These are phyloP conservation scores for Agelas oroides DNA, from an alignment of 37 sponge, comb jelly and placozoan species.

Conservation along the genomic window DNA sequence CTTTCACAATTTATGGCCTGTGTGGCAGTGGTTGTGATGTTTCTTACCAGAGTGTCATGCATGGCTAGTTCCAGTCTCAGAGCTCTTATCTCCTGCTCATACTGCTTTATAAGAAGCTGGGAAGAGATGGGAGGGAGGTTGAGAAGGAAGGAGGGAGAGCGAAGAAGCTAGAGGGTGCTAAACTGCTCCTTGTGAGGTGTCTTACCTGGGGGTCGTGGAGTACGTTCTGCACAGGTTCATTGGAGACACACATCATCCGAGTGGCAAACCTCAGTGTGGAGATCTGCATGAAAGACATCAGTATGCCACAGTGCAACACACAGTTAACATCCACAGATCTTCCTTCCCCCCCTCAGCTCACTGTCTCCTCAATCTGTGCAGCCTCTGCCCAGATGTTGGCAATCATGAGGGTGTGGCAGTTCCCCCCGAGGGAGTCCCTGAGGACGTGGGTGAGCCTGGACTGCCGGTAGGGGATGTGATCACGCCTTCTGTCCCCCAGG, in stretches of 20 bases:
- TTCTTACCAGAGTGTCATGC: slow-evolving; percentile 90
- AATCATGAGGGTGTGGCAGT: slow-evolving; percentile 90
- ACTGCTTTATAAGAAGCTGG: slow-evolving; percentile 82
- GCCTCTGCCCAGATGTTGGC: slow-evolving; percentile 97
- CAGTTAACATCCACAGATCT: background rate
- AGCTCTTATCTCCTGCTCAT: slow-evolving; percentile 89
- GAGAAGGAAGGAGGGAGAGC: background rate
- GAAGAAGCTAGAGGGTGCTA: background rate
- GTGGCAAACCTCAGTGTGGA: slow-evolving; percentile 94
- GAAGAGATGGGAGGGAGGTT: too few species aligned
- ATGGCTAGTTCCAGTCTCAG: slow-evolving; percentile 93
- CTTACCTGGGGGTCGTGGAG: slow-evolving; percentile 85
- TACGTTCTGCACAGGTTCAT: slow-evolving; percentile 74
- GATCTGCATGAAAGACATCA: slow-evolving; percentile 52
- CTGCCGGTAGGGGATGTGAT: slow-evolving; percentile 94
- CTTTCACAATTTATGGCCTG: too few species aligned
- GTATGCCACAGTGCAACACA: background rate
- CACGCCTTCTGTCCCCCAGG: slow-evolving; percentile 83
- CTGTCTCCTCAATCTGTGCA: slow-evolving; percentile 91
- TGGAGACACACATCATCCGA: slow-evolving; percentile 90
- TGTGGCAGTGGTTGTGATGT: too few species aligned
- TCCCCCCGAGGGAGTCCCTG: slow-evolving; percentile 93
- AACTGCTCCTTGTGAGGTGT: too few species aligned
- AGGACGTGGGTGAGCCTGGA: slow-evolving; percentile 97
- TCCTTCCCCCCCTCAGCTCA: slow-evolving; percentile 6